Percentiles rank a stretch among this genome's conserved stretches.
These are phyloP conservation scores for Alethe diademata DNA, from an alignment of 2,113 vertebrate genomes.

Conservation along the genomic window DNA sequence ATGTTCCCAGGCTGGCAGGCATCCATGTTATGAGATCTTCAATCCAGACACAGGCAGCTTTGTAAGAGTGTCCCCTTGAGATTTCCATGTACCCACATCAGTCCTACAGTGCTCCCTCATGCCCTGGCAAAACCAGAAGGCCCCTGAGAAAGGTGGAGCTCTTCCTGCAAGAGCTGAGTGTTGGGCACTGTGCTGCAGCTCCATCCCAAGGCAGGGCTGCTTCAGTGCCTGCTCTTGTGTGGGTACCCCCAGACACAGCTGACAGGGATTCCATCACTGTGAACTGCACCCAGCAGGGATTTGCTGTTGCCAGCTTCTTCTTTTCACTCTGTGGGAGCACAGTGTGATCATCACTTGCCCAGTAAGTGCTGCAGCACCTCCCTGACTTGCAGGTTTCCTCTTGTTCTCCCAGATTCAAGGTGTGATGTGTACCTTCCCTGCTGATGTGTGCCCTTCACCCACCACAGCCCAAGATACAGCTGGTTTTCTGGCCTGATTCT, in stretches of 20 bases:
- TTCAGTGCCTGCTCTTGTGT: accelerated
- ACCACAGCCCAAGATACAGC: not conserved
- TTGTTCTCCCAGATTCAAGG: not conserved
- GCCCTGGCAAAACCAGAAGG: not conserved
- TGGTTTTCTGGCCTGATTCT: not conserved
- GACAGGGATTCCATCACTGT: not conserved
- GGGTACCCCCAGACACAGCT: not conserved
- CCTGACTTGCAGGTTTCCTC: not conserved
- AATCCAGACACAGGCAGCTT: not conserved
- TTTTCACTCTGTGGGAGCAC: not conserved
- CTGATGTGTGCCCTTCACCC: not conserved
- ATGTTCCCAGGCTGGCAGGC: not conserved
- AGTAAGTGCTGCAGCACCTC: not conserved
- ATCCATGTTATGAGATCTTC: not conserved
- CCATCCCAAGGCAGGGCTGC: not conserved
- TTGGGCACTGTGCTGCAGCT: not conserved
- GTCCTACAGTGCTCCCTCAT: not conserved
- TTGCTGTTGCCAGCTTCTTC: not conserved
- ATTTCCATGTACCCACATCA: not conserved
- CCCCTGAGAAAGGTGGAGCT: not conserved
- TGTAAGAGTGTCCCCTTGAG: not conserved
- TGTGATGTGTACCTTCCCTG: not conserved
- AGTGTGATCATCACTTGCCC: not conserved
- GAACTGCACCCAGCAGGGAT: not conserved
- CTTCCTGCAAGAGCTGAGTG: not conserved